A percentile compares a stretch with the other conserved stretches of the same genome.
Conservation (phyloP, 1,140 invertebrate species). For the Chrysopa pallens region DNA sequence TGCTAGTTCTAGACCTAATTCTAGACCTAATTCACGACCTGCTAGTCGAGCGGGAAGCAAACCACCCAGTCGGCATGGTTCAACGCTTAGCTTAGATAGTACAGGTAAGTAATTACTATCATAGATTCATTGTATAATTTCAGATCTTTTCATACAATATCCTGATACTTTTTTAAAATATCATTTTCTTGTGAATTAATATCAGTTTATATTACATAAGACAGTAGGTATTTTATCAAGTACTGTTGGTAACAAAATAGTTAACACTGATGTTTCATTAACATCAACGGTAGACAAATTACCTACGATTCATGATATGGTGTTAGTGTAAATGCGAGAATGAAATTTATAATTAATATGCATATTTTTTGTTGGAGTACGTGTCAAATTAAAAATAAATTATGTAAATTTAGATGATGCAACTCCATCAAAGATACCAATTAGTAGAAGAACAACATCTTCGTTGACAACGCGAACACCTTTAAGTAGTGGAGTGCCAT, state of each 20-base stretch:
- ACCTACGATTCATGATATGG: too few relatives aligned
- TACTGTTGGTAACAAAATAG: too few relatives aligned
- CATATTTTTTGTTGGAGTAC: too few relatives aligned
- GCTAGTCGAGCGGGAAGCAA: constrained; percentile 68
- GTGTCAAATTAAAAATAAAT: too few relatives aligned
- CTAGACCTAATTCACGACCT: constrained; percentile 55
- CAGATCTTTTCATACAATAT: neutral
- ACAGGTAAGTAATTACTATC: constrained; percentile 38
- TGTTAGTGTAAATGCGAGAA: too few relatives aligned
- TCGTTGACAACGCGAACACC: constrained; percentile 15
- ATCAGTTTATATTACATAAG: neutral
- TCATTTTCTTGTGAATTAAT: neutral
- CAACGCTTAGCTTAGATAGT: constrained; percentile 77
- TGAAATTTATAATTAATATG: too few relatives aligned
- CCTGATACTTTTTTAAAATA: neutral
- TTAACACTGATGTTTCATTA: too few relatives aligned
- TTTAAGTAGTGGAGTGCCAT: constrained; percentile 30
- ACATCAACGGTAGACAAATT: too few relatives aligned
- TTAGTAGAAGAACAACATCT: constrained; percentile 37
- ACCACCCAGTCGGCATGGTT: constrained; percentile 82
- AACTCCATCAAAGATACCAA: constrained; percentile 55
- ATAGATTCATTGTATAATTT: neutral
- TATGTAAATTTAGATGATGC: constrained; percentile 45
- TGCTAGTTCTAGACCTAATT: constrained; percentile 41
- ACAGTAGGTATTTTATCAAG: too few relatives aligned